Evolutionary conservation across 2,888 invertebrate species (phyloP).

Genomic region (Halictus ligatus): DNA sequence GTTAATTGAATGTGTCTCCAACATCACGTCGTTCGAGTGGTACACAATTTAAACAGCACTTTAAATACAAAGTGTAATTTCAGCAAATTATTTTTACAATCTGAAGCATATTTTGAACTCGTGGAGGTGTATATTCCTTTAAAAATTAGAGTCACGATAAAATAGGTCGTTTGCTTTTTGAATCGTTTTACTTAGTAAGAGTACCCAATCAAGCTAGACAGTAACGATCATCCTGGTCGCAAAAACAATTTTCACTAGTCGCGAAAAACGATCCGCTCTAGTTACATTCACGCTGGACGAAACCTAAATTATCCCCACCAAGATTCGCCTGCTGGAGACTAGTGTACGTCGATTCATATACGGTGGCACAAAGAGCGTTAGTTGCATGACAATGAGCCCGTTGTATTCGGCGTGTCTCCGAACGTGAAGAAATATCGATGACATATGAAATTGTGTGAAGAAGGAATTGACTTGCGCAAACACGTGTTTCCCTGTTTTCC

Average conservation of each 20-base stretch:
- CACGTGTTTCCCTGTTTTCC: neutral
- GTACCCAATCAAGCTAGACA: neutral
- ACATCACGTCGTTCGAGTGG: neutral
- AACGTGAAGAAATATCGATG: neutral
- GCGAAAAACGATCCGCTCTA: constrained; percentile 15
- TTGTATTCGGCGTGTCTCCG: neutral
- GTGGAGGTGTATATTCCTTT: neutral
- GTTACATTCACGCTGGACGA: constrained; percentile 16
- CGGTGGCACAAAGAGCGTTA: neutral
- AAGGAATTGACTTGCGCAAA: neutral
- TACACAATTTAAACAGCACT: neutral
- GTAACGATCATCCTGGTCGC: neutral
- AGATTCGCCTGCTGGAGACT: neutral
- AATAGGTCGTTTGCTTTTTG: neutral
- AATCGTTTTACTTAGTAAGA: neutral
- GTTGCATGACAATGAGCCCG: constrained; percentile 5
- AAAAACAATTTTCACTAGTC: neutral
- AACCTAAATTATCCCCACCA: constrained; percentile 10
- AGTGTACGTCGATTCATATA: neutral
- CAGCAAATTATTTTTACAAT: neutral
- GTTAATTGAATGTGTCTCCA: neutral
- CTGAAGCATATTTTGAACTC: neutral
- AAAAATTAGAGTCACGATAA: neutral
- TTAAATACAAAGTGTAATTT: neutral
- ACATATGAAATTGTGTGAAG: constrained; percentile 13